Percentiles rank a stretch among this genome's conserved stretches.
phyloP scores from a whole-genome alignment of 2,113 vertebrate species.

The Proterorhinus semilunaris region DNA sequence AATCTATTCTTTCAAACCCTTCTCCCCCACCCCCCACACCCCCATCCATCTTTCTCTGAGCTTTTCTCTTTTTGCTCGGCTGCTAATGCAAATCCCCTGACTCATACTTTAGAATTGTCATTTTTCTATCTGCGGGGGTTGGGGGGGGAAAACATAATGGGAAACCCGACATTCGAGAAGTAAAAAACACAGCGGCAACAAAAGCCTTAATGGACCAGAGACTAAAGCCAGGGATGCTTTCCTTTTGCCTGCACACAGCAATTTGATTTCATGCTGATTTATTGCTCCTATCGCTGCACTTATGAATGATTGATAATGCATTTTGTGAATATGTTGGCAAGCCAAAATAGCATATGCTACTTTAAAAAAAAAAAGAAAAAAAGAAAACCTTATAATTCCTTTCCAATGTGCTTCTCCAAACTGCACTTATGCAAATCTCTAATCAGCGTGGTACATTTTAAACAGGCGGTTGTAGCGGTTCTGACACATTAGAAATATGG shows the following conservation, averaged over 20 bases:
- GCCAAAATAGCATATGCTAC: slow-evolving; percentile 30
- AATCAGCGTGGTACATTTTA: background rate
- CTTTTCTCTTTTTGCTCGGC: slow-evolving; percentile 34
- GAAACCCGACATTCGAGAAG: slow-evolving; percentile 34
- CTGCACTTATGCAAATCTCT: slow-evolving; percentile 16
- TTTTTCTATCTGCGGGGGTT: slow-evolving; percentile 49
- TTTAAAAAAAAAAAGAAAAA: background rate
- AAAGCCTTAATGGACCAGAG: slow-evolving; percentile 49
- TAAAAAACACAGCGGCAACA: slow-evolving; percentile 38
- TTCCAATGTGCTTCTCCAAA: slow-evolving; percentile 11
- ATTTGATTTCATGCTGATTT: slow-evolving; percentile 37
- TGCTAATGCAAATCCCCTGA: slow-evolving; percentile 48
- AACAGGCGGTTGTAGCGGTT: slow-evolving; percentile 10
- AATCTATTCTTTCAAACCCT: slow-evolving; percentile 29
- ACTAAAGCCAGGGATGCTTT: slow-evolving; percentile 31
- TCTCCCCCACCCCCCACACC: slow-evolving; percentile 1
- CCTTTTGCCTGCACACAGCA: slow-evolving; percentile 13
- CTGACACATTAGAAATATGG: slow-evolving; percentile 9
- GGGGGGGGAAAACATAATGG: slow-evolving; percentile 18
- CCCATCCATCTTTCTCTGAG: slow-evolving; percentile 48
- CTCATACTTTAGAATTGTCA: slow-evolving; percentile 41
- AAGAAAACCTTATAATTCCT: slow-evolving; percentile 12
- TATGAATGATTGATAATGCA: slow-evolving; percentile 33
- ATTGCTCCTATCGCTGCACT: slow-evolving; percentile 34
- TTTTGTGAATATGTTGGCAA: slow-evolving; percentile 31